These are phyloP conservation scores for Bubalus kerabau DNA, from an alignment of 2,113 vertebrate genomes.

Conservation along the genomic window DNA sequence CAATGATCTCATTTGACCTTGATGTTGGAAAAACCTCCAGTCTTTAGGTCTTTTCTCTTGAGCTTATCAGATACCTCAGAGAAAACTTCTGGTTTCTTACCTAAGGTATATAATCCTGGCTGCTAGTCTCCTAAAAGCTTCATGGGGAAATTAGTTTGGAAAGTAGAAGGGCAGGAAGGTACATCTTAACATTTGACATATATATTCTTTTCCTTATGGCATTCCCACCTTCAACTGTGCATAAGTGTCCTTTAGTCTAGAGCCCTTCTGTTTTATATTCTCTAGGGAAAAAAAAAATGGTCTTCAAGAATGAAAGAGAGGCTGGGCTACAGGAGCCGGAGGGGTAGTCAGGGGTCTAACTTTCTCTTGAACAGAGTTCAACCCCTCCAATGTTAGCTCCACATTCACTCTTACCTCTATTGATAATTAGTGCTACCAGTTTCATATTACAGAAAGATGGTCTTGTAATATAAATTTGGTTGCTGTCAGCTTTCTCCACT, in stretches of 20 bases:
- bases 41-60: conserved; percentile 5
- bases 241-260: neutral
- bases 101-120: neutral
- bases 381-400: neutral
- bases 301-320: neutral
- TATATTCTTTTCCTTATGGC: neutral
- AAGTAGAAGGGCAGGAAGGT: neutral
- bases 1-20: neutral
- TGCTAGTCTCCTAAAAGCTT: neutral
- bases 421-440: neutral
- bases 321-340: neutral
- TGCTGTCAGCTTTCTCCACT: neutral
- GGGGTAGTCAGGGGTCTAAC: neutral
- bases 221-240: neutral
- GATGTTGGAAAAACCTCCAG: neutral
- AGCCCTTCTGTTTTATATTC: neutral
- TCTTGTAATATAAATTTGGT: neutral
- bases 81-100: neutral
- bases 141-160: neutral
- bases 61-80: neutral
- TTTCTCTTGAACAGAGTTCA: neutral
- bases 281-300: neutral
- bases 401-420: neutral
- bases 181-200: neutral
- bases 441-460: neutral